Conservation (phyloP, 2,888 invertebrate species). For the Dyspetes luteomarginatus region DNA sequence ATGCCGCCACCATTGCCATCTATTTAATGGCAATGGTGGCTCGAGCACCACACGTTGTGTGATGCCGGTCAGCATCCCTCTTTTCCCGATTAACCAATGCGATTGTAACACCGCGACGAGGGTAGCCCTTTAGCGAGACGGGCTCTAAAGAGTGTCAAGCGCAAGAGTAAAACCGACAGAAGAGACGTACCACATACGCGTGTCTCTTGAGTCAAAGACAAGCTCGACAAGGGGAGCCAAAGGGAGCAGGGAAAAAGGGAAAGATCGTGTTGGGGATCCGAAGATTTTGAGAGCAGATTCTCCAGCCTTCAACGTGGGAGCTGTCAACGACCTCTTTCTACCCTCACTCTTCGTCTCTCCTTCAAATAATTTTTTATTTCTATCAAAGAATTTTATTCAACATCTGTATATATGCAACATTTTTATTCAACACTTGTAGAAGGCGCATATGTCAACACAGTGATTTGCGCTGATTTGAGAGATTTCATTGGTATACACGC, state of each 20-base stretch:
- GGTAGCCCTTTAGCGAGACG: slow-evolving; percentile 24
- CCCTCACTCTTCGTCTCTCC: slow-evolving; percentile 12
- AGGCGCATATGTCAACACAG: background rate
- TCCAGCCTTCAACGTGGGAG: slow-evolving; percentile 32
- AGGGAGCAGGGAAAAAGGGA: slow-evolving; percentile 15
- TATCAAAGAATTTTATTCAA: slow-evolving; percentile 28
- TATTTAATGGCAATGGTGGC: slow-evolving; percentile 6
- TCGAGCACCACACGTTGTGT: slow-evolving; percentile 36
- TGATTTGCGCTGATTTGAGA: slow-evolving; percentile 7
- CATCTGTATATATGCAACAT: slow-evolving; percentile 3
- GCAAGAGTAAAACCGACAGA: slow-evolving; percentile 35
- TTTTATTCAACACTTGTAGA: slow-evolving; percentile 48
- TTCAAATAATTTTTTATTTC: slow-evolving; percentile 4
- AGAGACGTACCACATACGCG: slow-evolving; percentile 31
- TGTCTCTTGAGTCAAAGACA: slow-evolving; percentile 37
- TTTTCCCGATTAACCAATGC: slow-evolving; percentile 46
- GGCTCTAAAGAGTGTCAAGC: background rate
- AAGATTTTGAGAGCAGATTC: slow-evolving; percentile 40
- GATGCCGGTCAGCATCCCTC: slow-evolving; percentile 17
- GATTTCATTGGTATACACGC: slow-evolving; percentile 11
- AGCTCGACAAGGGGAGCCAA: slow-evolving; percentile 42
- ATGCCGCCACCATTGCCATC: slow-evolving; percentile 24
- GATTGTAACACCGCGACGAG: slow-evolving; percentile 51
- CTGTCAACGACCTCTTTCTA: slow-evolving; percentile 23
- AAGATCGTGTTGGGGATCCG: slow-evolving; percentile 60